These are phyloP conservation scores for Dyspetes luteomarginatus DNA, from an alignment of 2,888 invertebrate genomes.

Conservation along the genomic window DNA sequence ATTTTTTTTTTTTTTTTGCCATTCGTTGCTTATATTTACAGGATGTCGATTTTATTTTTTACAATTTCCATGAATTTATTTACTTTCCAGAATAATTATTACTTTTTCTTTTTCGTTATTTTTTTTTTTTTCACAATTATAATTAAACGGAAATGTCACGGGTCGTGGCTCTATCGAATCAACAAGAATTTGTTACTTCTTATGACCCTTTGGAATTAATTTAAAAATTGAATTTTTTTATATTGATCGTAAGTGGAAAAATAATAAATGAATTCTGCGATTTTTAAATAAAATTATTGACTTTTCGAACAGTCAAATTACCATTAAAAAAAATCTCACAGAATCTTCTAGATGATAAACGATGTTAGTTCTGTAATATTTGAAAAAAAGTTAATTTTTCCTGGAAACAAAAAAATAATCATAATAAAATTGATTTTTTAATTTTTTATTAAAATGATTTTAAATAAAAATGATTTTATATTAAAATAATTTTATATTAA, in stretches of 20 bases:
- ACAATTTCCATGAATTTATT: too few species aligned
- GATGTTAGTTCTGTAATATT: too few species aligned
- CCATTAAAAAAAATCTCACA: background rate
- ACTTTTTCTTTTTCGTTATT: background rate
- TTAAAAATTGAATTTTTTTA: constrained; percentile 19
- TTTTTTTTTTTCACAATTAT: too few species aligned
- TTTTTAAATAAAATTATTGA: background rate
- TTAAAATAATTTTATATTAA: too few species aligned
- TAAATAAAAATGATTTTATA: too few species aligned
- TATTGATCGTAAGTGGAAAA: too few species aligned
- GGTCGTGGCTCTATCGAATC: too few species aligned
- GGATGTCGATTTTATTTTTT: too few species aligned
- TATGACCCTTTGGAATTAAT: background rate
- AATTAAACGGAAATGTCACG: too few species aligned
- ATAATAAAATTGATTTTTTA: background rate
- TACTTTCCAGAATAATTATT: too few species aligned
- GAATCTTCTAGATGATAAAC: background rate
- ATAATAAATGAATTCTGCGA: constrained; percentile 17
- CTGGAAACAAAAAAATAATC: background rate
- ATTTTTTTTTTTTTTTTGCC: background rate
- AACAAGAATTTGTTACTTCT: too few species aligned
- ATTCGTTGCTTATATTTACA: background rate
- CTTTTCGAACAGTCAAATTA: background rate
- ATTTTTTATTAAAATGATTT: background rate
- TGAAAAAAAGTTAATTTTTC: too few species aligned